Conservation (phyloP, 2,113 vertebrate genomes). For the Hippocampus comes region DNA sequence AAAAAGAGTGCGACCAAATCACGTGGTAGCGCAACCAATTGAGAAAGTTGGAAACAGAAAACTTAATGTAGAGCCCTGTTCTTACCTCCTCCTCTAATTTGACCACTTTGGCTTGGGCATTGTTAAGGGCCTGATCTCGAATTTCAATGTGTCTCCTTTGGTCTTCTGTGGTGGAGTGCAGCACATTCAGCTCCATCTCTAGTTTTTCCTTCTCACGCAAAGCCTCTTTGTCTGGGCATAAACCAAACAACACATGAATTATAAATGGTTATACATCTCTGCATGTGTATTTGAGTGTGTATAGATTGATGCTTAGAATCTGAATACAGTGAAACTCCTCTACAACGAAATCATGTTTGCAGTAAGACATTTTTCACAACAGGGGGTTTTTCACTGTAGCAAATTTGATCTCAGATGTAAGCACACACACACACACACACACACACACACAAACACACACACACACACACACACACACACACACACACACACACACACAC, state of each 20-base stretch:
- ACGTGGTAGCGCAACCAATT: neutral
- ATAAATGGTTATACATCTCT: neutral
- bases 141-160: slow-evolving; percentile 97
- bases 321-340: too few relatives aligned
- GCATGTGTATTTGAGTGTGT: neutral
- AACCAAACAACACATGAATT: slow-evolving; percentile 1
- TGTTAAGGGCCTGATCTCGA: slow-evolving; percentile 94
- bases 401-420: too few relatives aligned
- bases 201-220: slow-evolving; percentile 93
- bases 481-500: too few relatives aligned
- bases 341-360: too few relatives aligned
- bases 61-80: neutral
- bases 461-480: too few relatives aligned
- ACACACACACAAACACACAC: too few relatives aligned
- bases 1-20: neutral
- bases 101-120: slow-evolving; percentile 95
- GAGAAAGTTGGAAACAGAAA: neutral
- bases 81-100: slow-evolving; percentile 96
- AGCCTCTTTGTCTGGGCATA: slow-evolving; percentile 84
- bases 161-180: slow-evolving; percentile 90
- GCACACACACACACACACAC: too few relatives aligned
- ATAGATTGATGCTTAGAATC: neutral
- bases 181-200: slow-evolving; percentile 86
- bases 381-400: too few relatives aligned
- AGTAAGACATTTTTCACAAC: too few relatives aligned